Evolutionary conservation across 2,797 vertebrate species (phyloP), one percentile per base, ranked within the genome.

Genomic region (Sebastes iracundus): DNA sequence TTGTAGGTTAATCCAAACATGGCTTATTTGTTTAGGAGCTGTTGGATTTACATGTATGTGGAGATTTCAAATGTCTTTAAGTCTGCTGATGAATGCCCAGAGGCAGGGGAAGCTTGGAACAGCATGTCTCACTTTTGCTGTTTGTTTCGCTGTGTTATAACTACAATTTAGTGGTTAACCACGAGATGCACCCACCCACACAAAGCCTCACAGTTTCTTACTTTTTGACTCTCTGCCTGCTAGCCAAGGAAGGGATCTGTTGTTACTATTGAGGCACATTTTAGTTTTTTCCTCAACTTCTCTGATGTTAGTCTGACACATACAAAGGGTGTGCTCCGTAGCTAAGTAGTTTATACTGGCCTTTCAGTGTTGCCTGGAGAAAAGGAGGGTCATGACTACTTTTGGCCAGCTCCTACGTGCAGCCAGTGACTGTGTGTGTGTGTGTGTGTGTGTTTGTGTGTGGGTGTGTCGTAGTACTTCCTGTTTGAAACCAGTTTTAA

Each of bases 401-500:
- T 77, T 42, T 42, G 38, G 14, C 38, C 38, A 3, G 38, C 14
- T 42, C 14, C 38, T 42, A 16, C 38, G 1, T 76, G 14, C 76
- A 75, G 56, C 56, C 81, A 65, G 53, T 63, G 67, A 56, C 68
- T 63, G 58, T 63, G 38, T 42, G 6, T 33, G 60, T 62, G 58
- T 61, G 35, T 35, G 13, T 42, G 58, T 30, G 35, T 12, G 4
- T 32, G 32, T 35, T 0, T 61, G 35, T 14, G 12, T 66, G 77
- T 87, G 81, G 82, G 89, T 81, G 87, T 92, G 74, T 77, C 86
- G 68, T 70, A 4, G 75, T 58, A 85, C 86, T 86, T 90, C 86
- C 88, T 91, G 91, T 88, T 84, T 63, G 66, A 83, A 76, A 62
- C 77, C 80, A 80, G 66, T 77, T 91, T 89, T 93, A 95, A 91